phyloP scores from a whole-genome alignment of 1,140 invertebrate genomes.

The Monochamus saltuarius region DNA sequence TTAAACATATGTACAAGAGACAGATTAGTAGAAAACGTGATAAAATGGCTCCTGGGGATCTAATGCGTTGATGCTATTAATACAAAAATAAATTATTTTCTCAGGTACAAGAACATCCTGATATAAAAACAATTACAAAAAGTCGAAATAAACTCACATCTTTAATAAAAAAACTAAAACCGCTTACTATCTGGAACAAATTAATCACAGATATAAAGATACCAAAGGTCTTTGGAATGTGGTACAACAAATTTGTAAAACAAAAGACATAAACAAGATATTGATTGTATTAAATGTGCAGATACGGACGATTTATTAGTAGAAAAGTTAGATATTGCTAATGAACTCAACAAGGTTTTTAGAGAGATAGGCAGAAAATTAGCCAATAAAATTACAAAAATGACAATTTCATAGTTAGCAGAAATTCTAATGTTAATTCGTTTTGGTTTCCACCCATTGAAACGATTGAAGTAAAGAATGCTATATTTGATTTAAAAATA shows the following conservation, averaged over 20 bases:
- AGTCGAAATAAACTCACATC: slow-evolving; percentile 1
- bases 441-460: too few species aligned
- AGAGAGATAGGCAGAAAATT: neutral
- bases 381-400: neutral
- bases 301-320: neutral
- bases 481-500: slow-evolving; percentile 8
- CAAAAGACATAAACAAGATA: neutral
- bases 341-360: neutral
- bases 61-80: slow-evolving; percentile 5
- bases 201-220: neutral
- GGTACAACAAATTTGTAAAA: slow-evolving; percentile 3
- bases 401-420: too few species aligned
- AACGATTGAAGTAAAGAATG: too few species aligned
- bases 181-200: neutral
- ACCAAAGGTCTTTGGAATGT: neutral
- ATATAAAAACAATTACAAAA: slow-evolving; percentile 1
- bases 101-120: neutral
- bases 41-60: neutral
- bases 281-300: slow-evolving; percentile 1
- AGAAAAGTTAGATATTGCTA: slow-evolving; percentile 1
- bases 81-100: slow-evolving; percentile 4
- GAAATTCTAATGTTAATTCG: too few species aligned
- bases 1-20: neutral
- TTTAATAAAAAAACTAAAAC: slow-evolving; percentile 4
- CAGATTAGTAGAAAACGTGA: neutral